phyloP scores from a whole-genome alignment of 1,140 invertebrate genomes.

The Ruditapes philippinarum region DNA sequence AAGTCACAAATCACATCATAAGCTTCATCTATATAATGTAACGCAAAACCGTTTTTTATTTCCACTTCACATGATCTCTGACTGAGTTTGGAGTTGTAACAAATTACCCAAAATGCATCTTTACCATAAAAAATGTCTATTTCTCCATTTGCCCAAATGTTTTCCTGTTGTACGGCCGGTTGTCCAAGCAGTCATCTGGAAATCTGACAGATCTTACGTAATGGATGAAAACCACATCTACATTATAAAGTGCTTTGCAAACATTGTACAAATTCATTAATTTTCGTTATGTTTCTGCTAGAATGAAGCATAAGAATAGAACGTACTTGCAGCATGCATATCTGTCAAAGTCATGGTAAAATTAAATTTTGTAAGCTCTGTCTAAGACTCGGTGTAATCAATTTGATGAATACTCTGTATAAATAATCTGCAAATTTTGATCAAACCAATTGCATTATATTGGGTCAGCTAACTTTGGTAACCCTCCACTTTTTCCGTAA shows the following conservation, averaged over 20 bases:
- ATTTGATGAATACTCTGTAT: constrained; percentile 58
- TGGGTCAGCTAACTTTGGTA: constrained; percentile 2
- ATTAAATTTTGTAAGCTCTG: constrained; percentile 58
- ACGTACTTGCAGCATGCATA: constrained; percentile 17
- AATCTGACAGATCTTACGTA: constrained; percentile 54
- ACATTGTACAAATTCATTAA: constrained; percentile 63
- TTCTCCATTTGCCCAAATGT: constrained; percentile 1
- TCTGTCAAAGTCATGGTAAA: constrained; percentile 53
- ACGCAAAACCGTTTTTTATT: constrained; percentile 42
- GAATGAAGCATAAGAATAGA: constrained; percentile 37
- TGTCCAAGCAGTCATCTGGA: constrained; percentile 17
- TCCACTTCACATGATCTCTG: constrained; percentile 17
- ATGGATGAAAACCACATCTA: constrained; percentile 60
- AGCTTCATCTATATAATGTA: constrained; percentile 61
- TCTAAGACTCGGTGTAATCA: constrained; percentile 24
- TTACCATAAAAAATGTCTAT: constrained; percentile 24
- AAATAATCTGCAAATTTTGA: constrained; percentile 60
- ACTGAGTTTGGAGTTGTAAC: constrained; percentile 51
- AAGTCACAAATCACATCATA: constrained; percentile 54
- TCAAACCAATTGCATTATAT: constrained; percentile 54
- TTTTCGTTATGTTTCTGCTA: constrained; percentile 60
- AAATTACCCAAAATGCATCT: constrained; percentile 58
- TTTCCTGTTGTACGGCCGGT: background rate
- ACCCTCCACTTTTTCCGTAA: constrained; percentile 11
- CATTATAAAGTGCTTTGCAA: constrained; percentile 10